Evolutionary conservation across 2,797 vertebrate species (phyloP), one percentile per base, ranked within the genome.

Genomic region (Tiaroga cobitis): DNA sequence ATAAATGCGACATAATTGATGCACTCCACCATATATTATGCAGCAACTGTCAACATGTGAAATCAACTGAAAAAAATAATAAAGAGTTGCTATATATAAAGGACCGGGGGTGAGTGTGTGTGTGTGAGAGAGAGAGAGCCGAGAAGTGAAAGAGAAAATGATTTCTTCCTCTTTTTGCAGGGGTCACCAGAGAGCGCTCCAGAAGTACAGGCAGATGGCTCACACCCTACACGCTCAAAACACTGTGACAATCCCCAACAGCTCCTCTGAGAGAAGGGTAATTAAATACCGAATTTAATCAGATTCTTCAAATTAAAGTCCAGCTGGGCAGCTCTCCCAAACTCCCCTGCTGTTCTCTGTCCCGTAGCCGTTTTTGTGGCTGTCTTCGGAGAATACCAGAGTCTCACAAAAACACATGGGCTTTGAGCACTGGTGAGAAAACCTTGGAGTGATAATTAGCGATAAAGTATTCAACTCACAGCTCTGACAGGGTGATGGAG

Each of bases 281-380:
- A 96, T 96, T 96, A 96, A 95, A 95, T 95, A 94, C 94, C 92
- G 94, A 95, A 95, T 95, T 95, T 95, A 96, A 95, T 96, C 95
- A 95, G 92, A 95, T 95, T 95, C 92, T 91, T 95, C 93, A 95
- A 96, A 96, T 96, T 95, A 96, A 95, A 95, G 94, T 96, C 95
- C 95, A 95, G 94, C 95, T 95, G 95, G 93, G 95, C 93, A 92
- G 92, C 93, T 95, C 91, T 94, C 92, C 93, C 91, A 92, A 93
- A 95, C 61, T 84, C 93, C 93, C 94, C 93, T 91, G 90, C 90
- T 88, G 93, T 93, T 93, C 92, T 91, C 75, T 84, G 90, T 93
- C 91, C 90, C 93, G 89, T 91, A 93, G 93, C 92, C 91, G 88
- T 86, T 87, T 77, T 74, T 79, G 80, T 85, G 82, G 75, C 92